Conservation (phyloP, 2,888 invertebrate species). For the Machimus atricapillus region DNA sequence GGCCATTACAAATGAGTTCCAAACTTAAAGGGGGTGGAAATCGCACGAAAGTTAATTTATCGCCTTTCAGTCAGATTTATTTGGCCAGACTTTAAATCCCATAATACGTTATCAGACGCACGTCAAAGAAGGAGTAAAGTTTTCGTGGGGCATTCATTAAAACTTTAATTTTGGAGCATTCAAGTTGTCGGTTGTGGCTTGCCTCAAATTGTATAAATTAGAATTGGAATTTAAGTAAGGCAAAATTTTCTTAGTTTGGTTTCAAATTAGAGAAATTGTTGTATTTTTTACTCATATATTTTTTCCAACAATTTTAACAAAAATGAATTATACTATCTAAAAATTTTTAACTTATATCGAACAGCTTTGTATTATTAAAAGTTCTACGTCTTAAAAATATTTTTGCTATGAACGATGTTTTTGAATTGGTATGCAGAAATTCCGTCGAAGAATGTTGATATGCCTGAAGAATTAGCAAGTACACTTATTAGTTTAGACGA, state of each 20-base stretch:
- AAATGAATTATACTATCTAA: too few species aligned
- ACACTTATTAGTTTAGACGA: background rate
- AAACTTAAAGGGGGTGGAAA: background rate
- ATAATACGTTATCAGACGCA: background rate
- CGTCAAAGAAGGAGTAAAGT: background rate
- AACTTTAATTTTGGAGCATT: background rate
- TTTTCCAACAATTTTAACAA: too few species aligned
- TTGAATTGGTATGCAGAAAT: background rate
- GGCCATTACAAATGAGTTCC: background rate
- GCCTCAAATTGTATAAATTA: background rate
- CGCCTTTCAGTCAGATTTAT: background rate
- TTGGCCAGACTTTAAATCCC: background rate
- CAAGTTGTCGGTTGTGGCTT: background rate
- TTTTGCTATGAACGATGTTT: background rate
- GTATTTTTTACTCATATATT: too few species aligned
- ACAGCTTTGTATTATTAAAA: background rate
- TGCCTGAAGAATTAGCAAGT: background rate
- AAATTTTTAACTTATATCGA: too few species aligned
- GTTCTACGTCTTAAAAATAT: background rate
- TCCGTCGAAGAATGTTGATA: background rate
- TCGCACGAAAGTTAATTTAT: background rate
- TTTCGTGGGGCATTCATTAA: background rate
- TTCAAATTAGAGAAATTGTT: too few species aligned
- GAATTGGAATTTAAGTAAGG: background rate
- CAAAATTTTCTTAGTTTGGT: too few species aligned